Evolutionary conservation across 1,140 invertebrate species (phyloP), one percentile per base, ranked within the genome.

Genomic region (Neoseiulus cucumeris): DNA sequence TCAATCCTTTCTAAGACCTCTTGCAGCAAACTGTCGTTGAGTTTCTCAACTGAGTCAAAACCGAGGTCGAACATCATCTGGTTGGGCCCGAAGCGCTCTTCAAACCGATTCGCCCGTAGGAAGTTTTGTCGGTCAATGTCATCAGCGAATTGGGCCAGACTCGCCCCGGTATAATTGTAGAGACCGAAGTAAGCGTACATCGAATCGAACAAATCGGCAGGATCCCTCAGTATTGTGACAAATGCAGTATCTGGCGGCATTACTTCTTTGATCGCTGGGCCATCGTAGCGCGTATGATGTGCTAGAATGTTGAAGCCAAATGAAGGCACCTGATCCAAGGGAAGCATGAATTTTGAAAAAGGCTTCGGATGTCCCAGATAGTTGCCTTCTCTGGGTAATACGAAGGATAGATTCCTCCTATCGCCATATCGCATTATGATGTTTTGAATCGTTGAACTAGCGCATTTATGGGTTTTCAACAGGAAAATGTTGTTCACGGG

Each of bases 11-110:
- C 45, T 33, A 76, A 74, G 9, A 70, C 69, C 39, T 72, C 66
- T 7, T 41, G 33, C 9, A 73, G 59, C 14, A 59, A 42, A 2
- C 44, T 33, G 28, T 69, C 69, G 22, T 70, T 64, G 65, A 74
- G 72, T 41, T 68, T 25, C 44, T 68, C 64, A 42, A 66, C 65
- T n/a, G n/a, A n/a, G 28, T 68, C 44, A 22, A 76, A 66, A 22
- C 77, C 77, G 20, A 77, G 70, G 64, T 77, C 76, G 65, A 70
- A 76, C 9, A 72, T 68, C 75, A 78, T 77, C 68, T 77, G 76
- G 67, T 77, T 78, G 51, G 68, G 65, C 18, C 75, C 76, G 28
- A 71, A 67, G 25, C 51, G 25, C 18, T 66, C 28, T n/a, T 65
- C 2, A 41, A 41, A 65, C 29, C 66, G 66, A 47, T 68, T 68